Base-by-base conservation (phyloP, 2,888 invertebrate species). In the Drosophila lacicola region DNA sequence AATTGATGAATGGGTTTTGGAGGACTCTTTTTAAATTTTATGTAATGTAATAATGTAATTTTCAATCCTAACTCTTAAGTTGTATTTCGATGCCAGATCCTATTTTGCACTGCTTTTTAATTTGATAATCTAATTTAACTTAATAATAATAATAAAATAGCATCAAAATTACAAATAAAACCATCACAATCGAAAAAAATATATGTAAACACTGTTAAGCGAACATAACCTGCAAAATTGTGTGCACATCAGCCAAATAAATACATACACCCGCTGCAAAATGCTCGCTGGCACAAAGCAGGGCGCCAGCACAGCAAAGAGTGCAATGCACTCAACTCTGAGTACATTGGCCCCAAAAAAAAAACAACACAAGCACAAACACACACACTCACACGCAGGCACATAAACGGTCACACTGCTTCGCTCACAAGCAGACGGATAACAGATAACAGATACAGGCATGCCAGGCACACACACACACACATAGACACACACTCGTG, bases 281-380 rank as follows among this genome's bases (percentile, higher is more conserved):
- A 11, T 14, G 3, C 51, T 14, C 50, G 5, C 37, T 36, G 21
- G 36, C 36, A 11, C 29, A 34, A 17, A 21, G 33, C 11, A 44
- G 14, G 44, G 34, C 57, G 41, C 44, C 14, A 19, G 44, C 62
- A 64, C 14, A 19, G 44, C 62, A 64, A 50, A 71, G 76, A 77
- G 89, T 82, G 88, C 89, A 85, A 79, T 74, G 89, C 78, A 89
- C 89, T 85, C 68, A 49, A 55, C 60, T 47, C 51, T 56, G 73
- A 71, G 83, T 89, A 80, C 85, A 80, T 75, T 85, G 89, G 82
- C 89, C 82, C 71, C 88, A 74, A 62, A 70, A 70, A 70, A 70
- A 0, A 29, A 29, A 5, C 1, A 19, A 4, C 25, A 34, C 61
- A 39, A 21, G 36, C 13, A 10, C 49, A 34, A 4, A 57, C 21